Conservation (phyloP, 2,113 vertebrate genomes). For the Triplophysa tibetana region DNA sequence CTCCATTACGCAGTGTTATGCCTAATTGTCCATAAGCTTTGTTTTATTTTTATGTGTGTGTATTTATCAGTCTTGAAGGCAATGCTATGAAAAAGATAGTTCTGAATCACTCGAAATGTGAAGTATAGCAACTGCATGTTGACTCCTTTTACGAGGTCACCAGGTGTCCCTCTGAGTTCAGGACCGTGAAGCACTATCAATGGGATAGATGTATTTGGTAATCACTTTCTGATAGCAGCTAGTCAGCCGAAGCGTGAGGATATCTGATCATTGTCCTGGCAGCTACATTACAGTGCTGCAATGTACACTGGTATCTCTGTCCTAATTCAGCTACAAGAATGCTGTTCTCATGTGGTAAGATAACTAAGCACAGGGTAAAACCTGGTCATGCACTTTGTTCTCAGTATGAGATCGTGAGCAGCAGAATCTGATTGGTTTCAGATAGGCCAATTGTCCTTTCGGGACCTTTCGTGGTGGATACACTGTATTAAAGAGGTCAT, state of each 20-base stretch:
- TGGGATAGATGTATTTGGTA: slow-evolving; percentile 26
- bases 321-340: background rate
- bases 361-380: slow-evolving; percentile 2
- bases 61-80: slow-evolving; percentile 18
- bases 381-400: slow-evolving; percentile 25
- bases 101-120: slow-evolving; percentile 19
- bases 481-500: background rate
- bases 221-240: slow-evolving; percentile 18
- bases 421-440: background rate
- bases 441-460: background rate
- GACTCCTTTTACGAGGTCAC: slow-evolving; percentile 5
- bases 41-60: background rate
- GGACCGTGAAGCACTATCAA: slow-evolving; percentile 8
- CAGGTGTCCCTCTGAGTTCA: slow-evolving; percentile 21
- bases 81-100: background rate
- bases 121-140: slow-evolving; percentile 12
- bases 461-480: background rate
- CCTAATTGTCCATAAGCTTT: background rate
- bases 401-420: background rate
- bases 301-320: slow-evolving; percentile 5
- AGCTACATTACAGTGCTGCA: slow-evolving; percentile 21
- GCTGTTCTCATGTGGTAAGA: slow-evolving; percentile 10
- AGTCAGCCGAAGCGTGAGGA: slow-evolving; percentile 4
- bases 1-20: background rate
- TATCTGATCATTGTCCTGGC: slow-evolving; percentile 21